Evolutionary conservation across 64 coral and sea anemone species (phyloP).

Genomic region (Pachyseris speciosa): DNA sequence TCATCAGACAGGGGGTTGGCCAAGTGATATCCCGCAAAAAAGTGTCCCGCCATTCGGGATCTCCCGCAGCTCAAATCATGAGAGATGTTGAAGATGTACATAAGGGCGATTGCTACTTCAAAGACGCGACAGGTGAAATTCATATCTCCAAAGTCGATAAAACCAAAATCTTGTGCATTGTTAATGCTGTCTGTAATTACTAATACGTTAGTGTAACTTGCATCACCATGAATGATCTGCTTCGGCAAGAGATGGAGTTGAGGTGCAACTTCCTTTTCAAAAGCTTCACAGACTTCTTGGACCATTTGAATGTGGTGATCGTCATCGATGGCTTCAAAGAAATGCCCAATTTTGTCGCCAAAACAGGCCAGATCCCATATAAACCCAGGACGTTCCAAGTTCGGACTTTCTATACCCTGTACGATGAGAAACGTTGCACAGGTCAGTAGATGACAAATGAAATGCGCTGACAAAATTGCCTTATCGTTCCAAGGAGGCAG

Average conservation of each 20-base stretch:
- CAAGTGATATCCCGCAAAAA: slow-evolving; percentile 67
- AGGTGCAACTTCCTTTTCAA: slow-evolving; percentile 7
- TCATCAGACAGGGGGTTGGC: slow-evolving; percentile 52
- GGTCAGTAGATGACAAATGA: too few relatives aligned
- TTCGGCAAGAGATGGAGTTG: slow-evolving; percentile 30
- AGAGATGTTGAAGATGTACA: slow-evolving; percentile 38
- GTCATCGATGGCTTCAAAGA: slow-evolving; percentile 26
- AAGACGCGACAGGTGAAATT: slow-evolving; percentile 53
- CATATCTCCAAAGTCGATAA: slow-evolving; percentile 61
- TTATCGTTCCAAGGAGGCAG: too few relatives aligned
- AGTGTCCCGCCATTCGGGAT: slow-evolving; percentile 58
- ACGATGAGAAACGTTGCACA: too few relatives aligned
- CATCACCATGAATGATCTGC: slow-evolving; percentile 69
- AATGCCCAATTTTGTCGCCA: background rate
- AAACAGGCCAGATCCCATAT: background rate
- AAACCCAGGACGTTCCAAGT: background rate
- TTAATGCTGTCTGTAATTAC: background rate
- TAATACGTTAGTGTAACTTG: slow-evolving; percentile 60
- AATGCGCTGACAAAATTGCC: too few relatives aligned
- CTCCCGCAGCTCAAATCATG: background rate
- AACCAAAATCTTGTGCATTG: slow-evolving; percentile 16
- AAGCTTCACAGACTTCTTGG: slow-evolving; percentile 40
- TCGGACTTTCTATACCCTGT: background rate
- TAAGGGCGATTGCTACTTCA: slow-evolving; percentile 53
- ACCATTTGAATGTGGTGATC: slow-evolving; percentile 20